These are phyloP conservation scores for Brachypodius melanocephalos DNA, from an alignment of 2,113 vertebrate genomes.

Conservation along the genomic window DNA sequence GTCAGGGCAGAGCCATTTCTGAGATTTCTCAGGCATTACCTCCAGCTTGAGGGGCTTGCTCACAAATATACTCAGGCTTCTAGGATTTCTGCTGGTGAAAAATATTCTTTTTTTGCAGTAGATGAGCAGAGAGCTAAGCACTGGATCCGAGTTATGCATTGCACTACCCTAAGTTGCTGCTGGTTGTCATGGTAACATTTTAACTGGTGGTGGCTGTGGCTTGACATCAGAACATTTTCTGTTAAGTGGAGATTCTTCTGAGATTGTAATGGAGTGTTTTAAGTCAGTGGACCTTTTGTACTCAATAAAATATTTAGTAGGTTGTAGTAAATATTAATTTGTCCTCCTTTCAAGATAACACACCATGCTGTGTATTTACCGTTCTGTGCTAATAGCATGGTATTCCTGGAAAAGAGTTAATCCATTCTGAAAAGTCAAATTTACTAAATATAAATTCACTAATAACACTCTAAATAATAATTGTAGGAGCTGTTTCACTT, in stretches of 20 bases:
- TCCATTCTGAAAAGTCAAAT: constrained; percentile 6
- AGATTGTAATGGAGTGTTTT: constrained; percentile 20
- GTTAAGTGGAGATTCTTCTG: neutral
- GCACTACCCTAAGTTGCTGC: neutral
- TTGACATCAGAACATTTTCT: constrained; percentile 3
- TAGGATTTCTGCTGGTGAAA: neutral
- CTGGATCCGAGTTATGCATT: neutral
- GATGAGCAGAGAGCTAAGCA: neutral
- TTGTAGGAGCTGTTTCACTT: neutral
- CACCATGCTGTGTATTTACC: neutral
- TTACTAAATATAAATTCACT: neutral
- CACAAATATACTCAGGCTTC: neutral
- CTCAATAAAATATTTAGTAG: constrained; percentile 44
- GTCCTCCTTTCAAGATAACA: constrained; percentile 23
- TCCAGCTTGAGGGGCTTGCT: neutral
- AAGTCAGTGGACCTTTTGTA: constrained; percentile 16
- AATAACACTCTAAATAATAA: neutral
- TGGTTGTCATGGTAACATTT: constrained; percentile 54
- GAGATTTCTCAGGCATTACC: neutral
- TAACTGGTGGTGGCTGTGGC: constrained; percentile 17
- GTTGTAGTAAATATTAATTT: constrained; percentile 49
- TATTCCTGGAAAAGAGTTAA: neutral
- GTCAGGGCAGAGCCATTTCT: neutral
- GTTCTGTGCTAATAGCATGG: neutral
- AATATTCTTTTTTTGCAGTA: neutral